Evolutionary conservation across 1,140 invertebrate genomes (phyloP), one percentile per base, ranked within the genome.

Genomic region (Drosophila littoralis): DNA sequence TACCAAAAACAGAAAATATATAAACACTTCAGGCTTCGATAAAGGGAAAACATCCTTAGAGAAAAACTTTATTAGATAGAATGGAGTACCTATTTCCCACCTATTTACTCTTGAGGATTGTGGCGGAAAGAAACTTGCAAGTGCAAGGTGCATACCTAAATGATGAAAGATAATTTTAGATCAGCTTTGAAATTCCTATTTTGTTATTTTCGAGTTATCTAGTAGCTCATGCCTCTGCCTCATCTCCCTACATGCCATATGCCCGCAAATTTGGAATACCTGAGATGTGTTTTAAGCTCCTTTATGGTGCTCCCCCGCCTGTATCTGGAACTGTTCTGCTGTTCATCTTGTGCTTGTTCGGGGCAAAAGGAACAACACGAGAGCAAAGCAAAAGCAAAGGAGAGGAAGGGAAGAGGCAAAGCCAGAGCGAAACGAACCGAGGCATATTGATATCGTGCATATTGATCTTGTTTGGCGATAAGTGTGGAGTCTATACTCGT

Each of bases 381-480:
- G 43, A 38, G 33, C 36, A n/a, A 42, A 40, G 43, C 60, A 9
- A 43, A 35, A 46, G 40, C 40, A 63, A 28, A 43, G 33, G 15
- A n/a, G 36, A 38, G 17, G 33, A 7, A 13, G 10, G 17, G 33
- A 7, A 13, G 10, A 65, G 50, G 0, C 38, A 15, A n/a, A 55
- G 38, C 33, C n/a, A 13, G 45, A 51, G n/a, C 35, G 22, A 46
- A 54, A 38, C 58, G 28, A 66, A 54, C 48, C 61, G 15, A 48
- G 75, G 77, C 89, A 78, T 91, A 91, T 91, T 91, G 86, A 91
- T 91, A 91, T 91, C 90, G 90, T 91, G 90, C 90, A 89, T 91
- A 91, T 91, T 91, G 90, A 91, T 91, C 90, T 91, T 91, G 90
- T 91, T 89, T 69, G 63, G 61, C 81, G 90, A 91, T 91, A 91